Conservation (phyloP, 2,888 invertebrate genomes). For the Leptothorax acervorum region DNA sequence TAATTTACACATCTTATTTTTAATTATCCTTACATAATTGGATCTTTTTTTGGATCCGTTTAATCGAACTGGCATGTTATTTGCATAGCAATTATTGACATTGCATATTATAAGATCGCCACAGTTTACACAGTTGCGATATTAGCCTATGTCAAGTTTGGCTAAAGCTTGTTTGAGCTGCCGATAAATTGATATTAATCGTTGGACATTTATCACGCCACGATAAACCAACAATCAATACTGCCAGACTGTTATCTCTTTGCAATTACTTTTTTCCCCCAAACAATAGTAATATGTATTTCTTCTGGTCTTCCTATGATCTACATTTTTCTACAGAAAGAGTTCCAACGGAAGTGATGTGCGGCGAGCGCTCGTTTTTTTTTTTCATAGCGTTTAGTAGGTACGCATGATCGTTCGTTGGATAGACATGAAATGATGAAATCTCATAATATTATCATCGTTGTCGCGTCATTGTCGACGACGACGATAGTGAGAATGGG, state of each 20-base stretch:
- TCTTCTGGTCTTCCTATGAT: not conserved
- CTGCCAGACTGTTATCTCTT: not conserved
- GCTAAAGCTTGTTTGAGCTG: not conserved
- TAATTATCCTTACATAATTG: not conserved
- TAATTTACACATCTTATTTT: not conserved
- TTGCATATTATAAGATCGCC: not conserved
- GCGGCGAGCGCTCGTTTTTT: not conserved
- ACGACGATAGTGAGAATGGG: not conserved
- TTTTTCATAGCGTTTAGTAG: not conserved
- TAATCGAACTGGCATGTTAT: not conserved
- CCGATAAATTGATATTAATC: conserved; percentile 38
- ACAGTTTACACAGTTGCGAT: not conserved
- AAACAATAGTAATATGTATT: not conserved
- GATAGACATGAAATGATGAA: conserved; percentile 56
- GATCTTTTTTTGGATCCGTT: not conserved
- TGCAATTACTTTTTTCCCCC: not conserved
- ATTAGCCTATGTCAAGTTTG: not conserved
- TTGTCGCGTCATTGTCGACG: not conserved
- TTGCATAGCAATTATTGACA: conserved; percentile 16
- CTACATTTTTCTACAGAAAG: not conserved
- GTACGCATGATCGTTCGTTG: conserved; percentile 42
- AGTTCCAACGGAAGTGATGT: not conserved
- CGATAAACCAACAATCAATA: not conserved
- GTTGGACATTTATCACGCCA: not conserved
- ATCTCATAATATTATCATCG: conserved; percentile 42